A percentile compares a stretch with the other conserved stretches of the same genome.
These are phyloP conservation scores for Fopius arisanus DNA, from an alignment of 1,140 invertebrate species.

Conservation along the genomic window DNA sequence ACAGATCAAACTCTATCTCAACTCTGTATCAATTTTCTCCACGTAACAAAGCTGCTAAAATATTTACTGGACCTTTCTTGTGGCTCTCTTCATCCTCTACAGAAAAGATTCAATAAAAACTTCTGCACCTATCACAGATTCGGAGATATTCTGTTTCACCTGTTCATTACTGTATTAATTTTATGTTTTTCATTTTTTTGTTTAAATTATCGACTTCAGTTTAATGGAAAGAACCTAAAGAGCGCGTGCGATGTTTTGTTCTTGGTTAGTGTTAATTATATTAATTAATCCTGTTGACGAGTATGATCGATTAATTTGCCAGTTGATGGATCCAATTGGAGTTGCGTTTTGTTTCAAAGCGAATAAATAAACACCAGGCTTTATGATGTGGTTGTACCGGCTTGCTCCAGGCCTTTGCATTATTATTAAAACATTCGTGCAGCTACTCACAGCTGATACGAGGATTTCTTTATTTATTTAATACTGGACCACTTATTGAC, in stretches of 20 bases:
- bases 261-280: background rate
- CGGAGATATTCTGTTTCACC: too few relatives aligned
- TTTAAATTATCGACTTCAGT: too few relatives aligned
- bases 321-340: slow-evolving; percentile 60
- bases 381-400: slow-evolving; percentile 62
- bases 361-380: slow-evolving; percentile 12
- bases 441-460: too few relatives aligned
- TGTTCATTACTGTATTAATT: too few relatives aligned
- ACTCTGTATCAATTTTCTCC: too few relatives aligned
- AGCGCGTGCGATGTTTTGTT: background rate
- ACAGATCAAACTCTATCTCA: too few relatives aligned
- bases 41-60: too few relatives aligned
- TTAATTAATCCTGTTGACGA: too few relatives aligned
- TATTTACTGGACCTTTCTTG: background rate
- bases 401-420: slow-evolving; percentile 60
- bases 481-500: too few relatives aligned
- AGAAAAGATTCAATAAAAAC: background rate
- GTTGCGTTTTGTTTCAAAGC: slow-evolving; percentile 54
- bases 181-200: too few relatives aligned
- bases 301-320: slow-evolving; percentile 37
- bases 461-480: too few relatives aligned
- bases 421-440: slow-evolving; percentile 14
- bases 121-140: too few relatives aligned
- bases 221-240: background rate
- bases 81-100: background rate